Conservation (phyloP, 2,888 invertebrate species). For the Ectemnius cavifrons region DNA sequence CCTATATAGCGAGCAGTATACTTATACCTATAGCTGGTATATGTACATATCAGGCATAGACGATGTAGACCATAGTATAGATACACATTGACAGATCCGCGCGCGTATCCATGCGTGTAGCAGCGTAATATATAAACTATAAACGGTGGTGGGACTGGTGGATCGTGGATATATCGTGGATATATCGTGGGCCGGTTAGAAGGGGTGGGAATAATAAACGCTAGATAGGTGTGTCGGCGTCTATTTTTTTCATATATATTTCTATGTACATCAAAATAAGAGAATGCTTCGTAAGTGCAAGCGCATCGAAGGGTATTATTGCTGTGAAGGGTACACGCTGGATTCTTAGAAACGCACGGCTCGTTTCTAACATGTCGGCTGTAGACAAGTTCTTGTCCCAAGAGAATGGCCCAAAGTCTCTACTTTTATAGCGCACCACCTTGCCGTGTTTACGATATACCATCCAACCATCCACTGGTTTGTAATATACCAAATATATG, state of each 20-base stretch:
- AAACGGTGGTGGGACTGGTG: too few relatives aligned
- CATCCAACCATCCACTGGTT: too few relatives aligned
- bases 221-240: conserved; percentile 72
- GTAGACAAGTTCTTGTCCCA: conserved; percentile 19
- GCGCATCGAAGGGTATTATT: conserved; percentile 8
- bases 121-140: too few relatives aligned
- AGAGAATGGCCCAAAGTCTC: conserved; percentile 27
- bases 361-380: conserved; percentile 23
- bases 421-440: conserved; percentile 22
- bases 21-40: too few relatives aligned
- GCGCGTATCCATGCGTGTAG: too few relatives aligned
- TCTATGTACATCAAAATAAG: conserved; percentile 20
- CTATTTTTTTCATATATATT: conserved; percentile 54
- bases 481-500: conserved; percentile 47
- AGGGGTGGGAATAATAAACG: conserved; percentile 70
- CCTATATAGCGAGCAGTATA: too few relatives aligned
- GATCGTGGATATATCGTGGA: too few relatives aligned
- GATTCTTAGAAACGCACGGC: conserved; percentile 4
- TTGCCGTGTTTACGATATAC: too few relatives aligned
- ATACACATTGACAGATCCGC: too few relatives aligned
- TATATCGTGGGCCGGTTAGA: conserved; percentile 42
- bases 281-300: conserved; percentile 26
- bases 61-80: too few relatives aligned
- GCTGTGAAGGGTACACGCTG: conserved; percentile 11
- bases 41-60: too few relatives aligned